These are phyloP conservation scores for Strigamia transsilvanica DNA, from an alignment of 2,888 invertebrate genomes.

Conservation along the genomic window DNA sequence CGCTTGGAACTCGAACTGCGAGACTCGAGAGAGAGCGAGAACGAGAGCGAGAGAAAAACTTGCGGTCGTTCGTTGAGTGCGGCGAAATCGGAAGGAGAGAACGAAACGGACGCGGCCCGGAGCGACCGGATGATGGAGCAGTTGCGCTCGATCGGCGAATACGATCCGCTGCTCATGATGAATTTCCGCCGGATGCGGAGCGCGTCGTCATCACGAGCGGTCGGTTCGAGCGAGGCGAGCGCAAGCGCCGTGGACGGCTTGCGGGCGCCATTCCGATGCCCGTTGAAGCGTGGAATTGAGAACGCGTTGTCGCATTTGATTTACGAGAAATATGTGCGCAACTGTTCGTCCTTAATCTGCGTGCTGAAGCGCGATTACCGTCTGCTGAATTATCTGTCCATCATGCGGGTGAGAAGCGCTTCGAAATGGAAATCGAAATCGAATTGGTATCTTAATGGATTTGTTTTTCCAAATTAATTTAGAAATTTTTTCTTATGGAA, in stretches of 20 bases:
- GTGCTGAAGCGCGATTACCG: neutral
- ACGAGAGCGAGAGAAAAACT: neutral
- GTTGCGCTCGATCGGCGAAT: constrained; percentile 17
- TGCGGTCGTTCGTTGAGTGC: no score
- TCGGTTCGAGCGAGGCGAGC: neutral
- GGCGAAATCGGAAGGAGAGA: neutral
- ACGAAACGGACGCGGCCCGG: neutral
- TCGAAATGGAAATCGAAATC: no score
- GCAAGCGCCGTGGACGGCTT: neutral
- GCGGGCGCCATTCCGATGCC: constrained; percentile 8
- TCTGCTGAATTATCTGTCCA: neutral
- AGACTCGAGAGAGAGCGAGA: neutral
- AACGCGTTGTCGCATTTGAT: neutral
- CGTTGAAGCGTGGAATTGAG: neutral
- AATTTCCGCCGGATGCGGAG: neutral
- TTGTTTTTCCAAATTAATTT: neutral
- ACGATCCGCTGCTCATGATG: constrained; percentile 38
- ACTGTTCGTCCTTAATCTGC: neutral
- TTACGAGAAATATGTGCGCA: constrained; percentile 17
- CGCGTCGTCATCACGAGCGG: neutral
- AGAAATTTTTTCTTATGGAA: constrained; percentile 63
- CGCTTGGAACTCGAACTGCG: neutral
- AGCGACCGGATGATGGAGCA: neutral
- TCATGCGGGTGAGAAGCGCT: neutral
- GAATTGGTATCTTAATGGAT: neutral